A percentile compares a stretch with the other conserved stretches of the same genome.
phyloP scores from a whole-genome alignment of 2,113 vertebrate species.

The Bos indicus region DNA sequence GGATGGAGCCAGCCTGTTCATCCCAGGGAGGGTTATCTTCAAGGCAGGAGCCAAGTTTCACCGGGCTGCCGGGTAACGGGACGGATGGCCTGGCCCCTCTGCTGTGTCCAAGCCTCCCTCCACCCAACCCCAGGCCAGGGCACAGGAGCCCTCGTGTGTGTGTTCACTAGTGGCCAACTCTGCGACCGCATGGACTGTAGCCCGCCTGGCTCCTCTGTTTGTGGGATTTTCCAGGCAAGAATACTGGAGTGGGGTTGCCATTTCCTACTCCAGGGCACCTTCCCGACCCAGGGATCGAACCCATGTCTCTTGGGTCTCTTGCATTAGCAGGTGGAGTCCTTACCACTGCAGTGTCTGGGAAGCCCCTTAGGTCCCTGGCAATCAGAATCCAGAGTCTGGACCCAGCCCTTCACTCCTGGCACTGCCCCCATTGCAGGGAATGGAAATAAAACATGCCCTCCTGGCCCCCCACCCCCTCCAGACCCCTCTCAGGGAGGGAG shows the following conservation, averaged over 20 bases:
- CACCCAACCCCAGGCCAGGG: fast-evolving
- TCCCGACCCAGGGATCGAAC: neutral
- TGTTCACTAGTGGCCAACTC: neutral
- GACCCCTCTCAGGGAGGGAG: no score
- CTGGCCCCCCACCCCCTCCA: no score
- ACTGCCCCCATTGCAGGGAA: neutral
- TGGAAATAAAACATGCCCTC: no score
- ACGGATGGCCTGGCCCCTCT: fast-evolving
- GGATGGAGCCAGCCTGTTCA: fast-evolving
- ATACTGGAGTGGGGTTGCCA: neutral
- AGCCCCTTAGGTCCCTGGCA: neutral
- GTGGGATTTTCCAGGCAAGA: neutral
- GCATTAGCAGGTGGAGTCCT: neutral
- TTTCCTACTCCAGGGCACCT: neutral
- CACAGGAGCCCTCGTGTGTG: neutral
- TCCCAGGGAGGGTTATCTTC: fast-evolving
- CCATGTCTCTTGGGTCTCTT: neutral
- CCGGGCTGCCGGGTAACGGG: neutral
- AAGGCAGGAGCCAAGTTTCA: neutral
- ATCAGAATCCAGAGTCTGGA: neutral
- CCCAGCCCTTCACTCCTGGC: neutral
- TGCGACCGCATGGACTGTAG: neutral
- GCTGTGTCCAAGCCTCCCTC: neutral
- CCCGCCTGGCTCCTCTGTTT: neutral
- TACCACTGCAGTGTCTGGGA: neutral